Conservation (phyloP, 2,797 vertebrate species). For the Chiroxiphia lanceolata region DNA sequence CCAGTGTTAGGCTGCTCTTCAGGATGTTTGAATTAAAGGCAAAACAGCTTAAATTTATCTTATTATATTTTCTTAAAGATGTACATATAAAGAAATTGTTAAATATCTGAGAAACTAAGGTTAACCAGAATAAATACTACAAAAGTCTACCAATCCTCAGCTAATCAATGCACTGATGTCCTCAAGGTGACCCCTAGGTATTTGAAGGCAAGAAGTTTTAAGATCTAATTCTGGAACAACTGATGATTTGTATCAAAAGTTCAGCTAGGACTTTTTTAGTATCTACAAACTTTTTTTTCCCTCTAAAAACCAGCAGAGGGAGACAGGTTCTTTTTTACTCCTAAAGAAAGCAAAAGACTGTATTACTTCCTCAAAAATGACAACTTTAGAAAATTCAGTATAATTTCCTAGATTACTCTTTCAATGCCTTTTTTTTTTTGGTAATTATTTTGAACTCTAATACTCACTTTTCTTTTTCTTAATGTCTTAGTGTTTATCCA, state of each 20-base stretch:
- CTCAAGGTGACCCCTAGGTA: background rate
- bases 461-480: background rate
- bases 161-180: background rate
- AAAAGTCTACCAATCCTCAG: background rate
- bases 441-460: background rate
- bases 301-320: slow-evolving; percentile 66
- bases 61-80: background rate
- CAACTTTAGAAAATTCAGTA: background rate
- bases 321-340: slow-evolving; percentile 42
- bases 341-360: background rate
- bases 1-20: background rate
- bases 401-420: background rate
- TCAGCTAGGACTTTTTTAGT: background rate
- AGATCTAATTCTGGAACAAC: background rate
- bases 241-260: background rate
- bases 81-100: background rate
- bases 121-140: background rate
- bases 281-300: background rate
- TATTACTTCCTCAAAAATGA: background rate
- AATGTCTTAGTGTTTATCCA: background rate
- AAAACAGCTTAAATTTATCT: background rate
- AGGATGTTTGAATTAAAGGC: background rate
- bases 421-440: background rate
- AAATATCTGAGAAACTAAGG: background rate
- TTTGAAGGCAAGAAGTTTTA: background rate